phyloP scores from a whole-genome alignment of 2,888 invertebrate species.

The Furcula furcula region DNA sequence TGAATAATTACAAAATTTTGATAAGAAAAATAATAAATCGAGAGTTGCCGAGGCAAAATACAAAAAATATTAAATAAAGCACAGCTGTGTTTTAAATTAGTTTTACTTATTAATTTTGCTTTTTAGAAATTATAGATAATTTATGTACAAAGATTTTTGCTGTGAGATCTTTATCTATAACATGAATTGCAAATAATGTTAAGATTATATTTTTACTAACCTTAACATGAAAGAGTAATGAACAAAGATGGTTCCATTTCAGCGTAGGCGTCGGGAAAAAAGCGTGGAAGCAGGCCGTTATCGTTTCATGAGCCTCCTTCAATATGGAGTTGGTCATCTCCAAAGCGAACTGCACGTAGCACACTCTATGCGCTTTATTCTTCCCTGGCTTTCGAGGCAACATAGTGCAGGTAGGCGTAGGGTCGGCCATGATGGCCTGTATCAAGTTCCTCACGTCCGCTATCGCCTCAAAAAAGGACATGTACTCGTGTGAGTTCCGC shows the following conservation, averaged over 20 bases:
- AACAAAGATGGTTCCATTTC: conserved; percentile 96
- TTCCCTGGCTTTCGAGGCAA: conserved; percentile 60
- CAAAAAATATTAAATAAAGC: too few relatives aligned
- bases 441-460: conserved; percentile 92
- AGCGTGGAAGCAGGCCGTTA: conserved; percentile 95
- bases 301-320: conserved; percentile 94
- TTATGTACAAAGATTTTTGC: too few relatives aligned
- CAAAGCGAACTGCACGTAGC: conserved; percentile 72
- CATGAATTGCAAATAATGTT: too few relatives aligned
- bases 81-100: too few relatives aligned
- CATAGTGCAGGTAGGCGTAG: conserved; percentile 60
- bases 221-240: conserved; percentile 86
- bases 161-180: too few relatives aligned
- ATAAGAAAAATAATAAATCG: too few relatives aligned
- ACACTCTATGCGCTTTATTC: conserved; percentile 60
- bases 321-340: conserved; percentile 88
- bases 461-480: conserved; percentile 91
- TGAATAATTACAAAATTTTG: too few relatives aligned
- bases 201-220: conserved; percentile 73
- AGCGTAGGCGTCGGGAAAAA: conserved; percentile 96
- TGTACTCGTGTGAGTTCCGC: conserved; percentile 83
- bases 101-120: too few relatives aligned
- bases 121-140: too few relatives aligned
- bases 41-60: too few relatives aligned
- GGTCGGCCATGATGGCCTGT: conserved; percentile 91